Conservation (phyloP, 2,113 vertebrate genomes). For the Eptesicus fuscus region DNA sequence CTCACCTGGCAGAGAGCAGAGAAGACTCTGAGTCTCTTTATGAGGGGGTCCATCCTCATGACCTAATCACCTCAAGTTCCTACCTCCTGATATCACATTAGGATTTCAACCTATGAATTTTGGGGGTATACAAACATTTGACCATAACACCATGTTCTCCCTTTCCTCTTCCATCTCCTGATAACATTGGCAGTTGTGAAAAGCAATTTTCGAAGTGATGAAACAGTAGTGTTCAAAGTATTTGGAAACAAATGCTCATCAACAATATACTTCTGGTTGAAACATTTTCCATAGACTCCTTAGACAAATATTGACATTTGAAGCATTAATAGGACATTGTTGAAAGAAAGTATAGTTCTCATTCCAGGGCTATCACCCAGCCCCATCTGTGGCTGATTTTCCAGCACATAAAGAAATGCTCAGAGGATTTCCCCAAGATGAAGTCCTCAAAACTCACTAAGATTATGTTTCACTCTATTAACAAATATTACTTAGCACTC, state of each 20-base stretch:
- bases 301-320: constrained; percentile 16
- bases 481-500: not conserved
- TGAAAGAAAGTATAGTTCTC: not conserved
- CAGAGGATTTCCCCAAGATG: not conserved
- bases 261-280: not conserved
- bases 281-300: not conserved
- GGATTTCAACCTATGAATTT: not conserved
- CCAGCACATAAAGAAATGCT: not conserved
- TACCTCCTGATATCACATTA: not conserved
- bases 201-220: not conserved
- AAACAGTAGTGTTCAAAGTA: not conserved
- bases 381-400: not conserved
- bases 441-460: not conserved
- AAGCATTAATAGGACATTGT: not conserved
- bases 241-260: not conserved
- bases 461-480: constrained; percentile 2
- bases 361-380: not conserved
- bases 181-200: not conserved
- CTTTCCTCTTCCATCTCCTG: not conserved
- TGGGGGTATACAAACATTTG: not conserved
- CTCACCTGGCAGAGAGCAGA: not conserved
- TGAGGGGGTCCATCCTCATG: not conserved
- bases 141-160: not conserved
- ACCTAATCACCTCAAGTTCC: not conserved
- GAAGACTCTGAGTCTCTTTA: not conserved